Evolutionary conservation across 2,113 vertebrate species (phyloP).

Genomic region (Sceloporus undulatus): DNA sequence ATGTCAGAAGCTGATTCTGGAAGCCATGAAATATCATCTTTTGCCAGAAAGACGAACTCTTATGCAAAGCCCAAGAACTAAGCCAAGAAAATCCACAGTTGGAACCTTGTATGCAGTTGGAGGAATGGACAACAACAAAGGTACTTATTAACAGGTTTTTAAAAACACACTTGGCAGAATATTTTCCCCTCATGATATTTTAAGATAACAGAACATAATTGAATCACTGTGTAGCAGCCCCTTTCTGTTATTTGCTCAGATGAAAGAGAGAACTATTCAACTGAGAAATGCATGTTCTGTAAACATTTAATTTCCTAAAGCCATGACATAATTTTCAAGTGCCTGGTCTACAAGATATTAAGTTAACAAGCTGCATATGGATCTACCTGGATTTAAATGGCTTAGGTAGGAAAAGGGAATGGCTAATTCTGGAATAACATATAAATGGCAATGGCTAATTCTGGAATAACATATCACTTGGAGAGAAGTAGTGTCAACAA

Average conservation of each 20-base stretch:
- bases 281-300: not conserved
- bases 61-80: constrained; percentile 86
- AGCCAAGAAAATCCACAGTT: constrained; percentile 86
- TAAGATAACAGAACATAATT: not conserved
- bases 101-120: constrained; percentile 84
- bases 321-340: not conserved
- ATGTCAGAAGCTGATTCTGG: constrained; percentile 86
- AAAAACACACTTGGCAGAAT: not conserved
- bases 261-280: not conserved
- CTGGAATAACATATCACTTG: not conserved
- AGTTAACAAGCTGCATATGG: not conserved
- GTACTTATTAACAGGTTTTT: constrained; percentile 63
- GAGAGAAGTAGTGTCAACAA: not conserved
- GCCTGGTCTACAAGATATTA: not conserved
- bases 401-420: not conserved
- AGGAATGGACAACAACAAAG: constrained; percentile 88
- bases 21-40: constrained; percentile 88
- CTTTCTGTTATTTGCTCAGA: not conserved
- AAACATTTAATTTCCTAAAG: not conserved
- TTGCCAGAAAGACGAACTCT: constrained; percentile 86
- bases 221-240: not conserved
- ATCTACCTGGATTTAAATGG: not conserved
- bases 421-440: not conserved
- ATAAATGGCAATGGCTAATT: no score
- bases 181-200: not conserved